Evolutionary conservation across 1,140 invertebrate species (phyloP), one percentile per base, ranked within the genome.

Genomic region (Lordiphosa stackelbergi): DNA sequence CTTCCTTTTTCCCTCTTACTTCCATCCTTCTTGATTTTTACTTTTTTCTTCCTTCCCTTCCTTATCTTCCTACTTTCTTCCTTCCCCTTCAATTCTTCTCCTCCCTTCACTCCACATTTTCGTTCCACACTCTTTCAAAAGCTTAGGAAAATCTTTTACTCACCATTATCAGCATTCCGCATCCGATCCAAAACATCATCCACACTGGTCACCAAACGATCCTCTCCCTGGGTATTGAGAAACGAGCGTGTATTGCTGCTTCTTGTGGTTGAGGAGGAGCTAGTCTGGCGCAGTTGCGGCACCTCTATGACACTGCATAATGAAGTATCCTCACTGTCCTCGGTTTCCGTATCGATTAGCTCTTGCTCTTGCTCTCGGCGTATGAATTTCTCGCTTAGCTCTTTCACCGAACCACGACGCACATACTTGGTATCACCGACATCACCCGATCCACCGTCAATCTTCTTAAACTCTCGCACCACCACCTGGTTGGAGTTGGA

Each of bases 181-280:
- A 95, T 95, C 58, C 93, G 88, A 8, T 90, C 90, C 2, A 95
- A 88, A 2, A 94, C 92, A 86, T 95, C 94, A 66, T 93, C 90
- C 1, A 94, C 91, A 8, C 92, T 92, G 11, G 91, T 91, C 24
- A 94, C 93, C 8, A 74, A 58, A 3, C 75, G 74, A 73, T 91
- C 91, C 35, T 90, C 91, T 57, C 87, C 88, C 13, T 65, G 86
- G 81, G 92, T 92, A 62, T 92, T 91, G n/a, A 94, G 89, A 85
- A 94, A 94, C 8, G 91, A 90, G 8, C 84, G 81, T 1, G 79
- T 86, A 11, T 70, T 70, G 22, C 58, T 74, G 35, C 59, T 66
- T 13, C 68, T 22, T 1, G 66, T 51, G 16, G 45, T 49, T 31
- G 28, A 31, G 68, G 73, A 66, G 46, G 40, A 73, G 7, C 65